Conservation (phyloP, 2,888 invertebrate species). For the Lepetodrilus schrolli region DNA sequence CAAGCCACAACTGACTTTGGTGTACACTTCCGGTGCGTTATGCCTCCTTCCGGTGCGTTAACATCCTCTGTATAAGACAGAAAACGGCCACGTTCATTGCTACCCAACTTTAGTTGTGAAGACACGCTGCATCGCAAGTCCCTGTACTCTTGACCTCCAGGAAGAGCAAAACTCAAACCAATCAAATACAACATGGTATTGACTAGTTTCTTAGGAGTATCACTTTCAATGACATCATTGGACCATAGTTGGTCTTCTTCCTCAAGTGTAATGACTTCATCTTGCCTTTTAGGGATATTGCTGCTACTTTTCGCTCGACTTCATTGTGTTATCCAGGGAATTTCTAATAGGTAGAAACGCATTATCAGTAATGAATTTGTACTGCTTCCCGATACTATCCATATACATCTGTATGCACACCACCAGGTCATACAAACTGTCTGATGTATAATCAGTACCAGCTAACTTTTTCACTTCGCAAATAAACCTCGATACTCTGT, state of each 20-base stretch:
- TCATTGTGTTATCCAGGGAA: background rate
- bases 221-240: background rate
- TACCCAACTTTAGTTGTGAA: too few species aligned
- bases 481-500: background rate
- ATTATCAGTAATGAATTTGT: background rate
- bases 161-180: too few species aligned
- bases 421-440: background rate
- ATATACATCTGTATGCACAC: background rate
- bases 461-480: background rate
- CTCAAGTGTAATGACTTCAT: too few species aligned
- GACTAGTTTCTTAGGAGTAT: background rate
- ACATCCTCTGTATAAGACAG: background rate
- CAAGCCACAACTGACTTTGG: background rate
- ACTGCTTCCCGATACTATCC: background rate
- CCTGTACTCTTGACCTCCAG: background rate
- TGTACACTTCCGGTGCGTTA: constrained; percentile 1
- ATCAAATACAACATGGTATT: background rate
- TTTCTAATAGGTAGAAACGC: background rate
- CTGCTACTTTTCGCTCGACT: too few species aligned
- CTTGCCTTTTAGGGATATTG: too few species aligned
- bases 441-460: background rate
- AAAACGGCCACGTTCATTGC: background rate
- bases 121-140: background rate
- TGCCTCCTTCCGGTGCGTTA: background rate
- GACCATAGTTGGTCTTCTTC: background rate